These are phyloP conservation scores for Aphidoletes aphidimyza DNA, from an alignment of 2,888 invertebrate species.

Conservation along the genomic window DNA sequence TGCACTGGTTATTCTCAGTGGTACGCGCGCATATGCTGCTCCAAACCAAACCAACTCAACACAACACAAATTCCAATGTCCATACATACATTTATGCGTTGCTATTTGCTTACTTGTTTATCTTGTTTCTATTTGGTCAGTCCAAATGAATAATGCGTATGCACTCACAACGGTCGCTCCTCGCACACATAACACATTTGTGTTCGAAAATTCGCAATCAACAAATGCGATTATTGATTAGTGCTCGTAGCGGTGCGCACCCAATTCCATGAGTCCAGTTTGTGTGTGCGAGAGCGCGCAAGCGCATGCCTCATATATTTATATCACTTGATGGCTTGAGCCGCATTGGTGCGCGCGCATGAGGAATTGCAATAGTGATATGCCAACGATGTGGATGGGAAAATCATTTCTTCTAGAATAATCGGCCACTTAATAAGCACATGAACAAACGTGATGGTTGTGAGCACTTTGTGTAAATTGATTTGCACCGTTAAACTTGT, in stretches of 20 bases:
- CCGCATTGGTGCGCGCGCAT: too few species aligned
- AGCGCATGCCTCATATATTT: too few species aligned
- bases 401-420: conserved; percentile 47
- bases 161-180: not conserved
- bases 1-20: not conserved
- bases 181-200: not conserved
- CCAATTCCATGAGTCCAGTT: too few species aligned
- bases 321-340: too few species aligned
- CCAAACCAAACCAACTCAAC: not conserved
- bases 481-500: conserved; percentile 6
- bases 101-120: conserved; percentile 18
- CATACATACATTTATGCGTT: not conserved
- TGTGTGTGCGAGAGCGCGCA: too few species aligned
- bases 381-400: not conserved
- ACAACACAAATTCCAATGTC: conserved; percentile 37
- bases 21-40: too few species aligned
- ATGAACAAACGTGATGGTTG: not conserved
- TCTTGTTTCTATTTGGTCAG: not conserved
- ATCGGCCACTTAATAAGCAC: conserved; percentile 24
- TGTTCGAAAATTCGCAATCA: too few species aligned
- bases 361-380: too few species aligned
- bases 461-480: not conserved
- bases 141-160: not conserved
- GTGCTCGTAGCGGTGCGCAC: too few species aligned
- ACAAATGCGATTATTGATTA: too few species aligned